Base-by-base conservation (phyloP, 2,113 vertebrate species). In the Gymnogyps californianus region DNA sequence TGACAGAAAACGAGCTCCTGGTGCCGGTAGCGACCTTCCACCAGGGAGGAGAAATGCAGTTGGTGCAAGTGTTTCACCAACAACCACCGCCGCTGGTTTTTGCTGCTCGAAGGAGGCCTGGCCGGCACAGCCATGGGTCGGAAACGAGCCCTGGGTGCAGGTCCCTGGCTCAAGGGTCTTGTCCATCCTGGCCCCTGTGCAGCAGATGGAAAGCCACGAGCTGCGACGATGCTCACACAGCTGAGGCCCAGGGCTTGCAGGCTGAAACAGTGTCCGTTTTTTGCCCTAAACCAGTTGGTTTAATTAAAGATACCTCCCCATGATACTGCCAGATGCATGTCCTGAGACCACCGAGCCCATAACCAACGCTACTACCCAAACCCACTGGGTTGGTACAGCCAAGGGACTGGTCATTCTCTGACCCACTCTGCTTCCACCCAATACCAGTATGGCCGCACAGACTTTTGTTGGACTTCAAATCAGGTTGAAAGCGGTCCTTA, bases 61-160 rank as follows among this genome's bases (percentile, higher is more conserved):
- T 4, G 6, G 31, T 49, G 25, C 24, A 26, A 29, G 29, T 0
- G 4, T 69, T 74, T 65, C 54, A 51, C 20, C 59, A 65, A 10
- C 54, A 82, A 3, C 44, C 32, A 22, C 18, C 1, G 1, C 18
- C 2, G 8, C n/a, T 54, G 44, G 13, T 29, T 29, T 17, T 58
- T 5, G 5, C 67, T 80, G 72, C 51, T 79, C 0, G 0, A 52
- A 57, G 52, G 9, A 11, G 25, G 24, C 26, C 59, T 15, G 28
- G 51, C 40, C 5, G 13, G 16, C 5, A 2, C 0, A 4, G 47
- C 25, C 54, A 11, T 0, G 2, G 15, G 20, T 85, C 4, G 7
- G 83, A 52, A 75, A n/a, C 2, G 5, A 67, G 44, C 49, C 44
- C 10, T 1, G 8, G 32, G 16, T 40, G 20, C 47, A 67, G 36